These are phyloP conservation scores for Chloroceryle aenea DNA, from an alignment of 2,113 vertebrate genomes.

Conservation along the genomic window DNA sequence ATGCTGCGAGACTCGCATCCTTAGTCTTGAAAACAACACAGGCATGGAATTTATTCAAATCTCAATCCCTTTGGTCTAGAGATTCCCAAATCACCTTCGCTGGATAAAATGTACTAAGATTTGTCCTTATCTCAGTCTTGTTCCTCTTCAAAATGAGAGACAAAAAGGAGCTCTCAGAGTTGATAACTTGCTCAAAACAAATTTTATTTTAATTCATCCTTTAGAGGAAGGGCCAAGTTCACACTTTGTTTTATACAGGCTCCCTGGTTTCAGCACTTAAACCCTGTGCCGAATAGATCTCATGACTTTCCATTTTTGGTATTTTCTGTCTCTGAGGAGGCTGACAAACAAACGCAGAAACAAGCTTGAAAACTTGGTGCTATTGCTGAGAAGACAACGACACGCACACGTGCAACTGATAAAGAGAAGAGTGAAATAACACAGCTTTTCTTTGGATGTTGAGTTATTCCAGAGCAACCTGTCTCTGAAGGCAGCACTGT, in stretches of 20 bases:
- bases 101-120: background rate
- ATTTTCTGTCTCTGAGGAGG: background rate
- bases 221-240: background rate
- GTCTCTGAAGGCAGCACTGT: constrained; percentile 28
- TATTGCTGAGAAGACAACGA: background rate
- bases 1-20: background rate
- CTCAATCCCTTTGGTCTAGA: background rate
- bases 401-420: background rate
- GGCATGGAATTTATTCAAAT: background rate
- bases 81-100: background rate
- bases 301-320: background rate
- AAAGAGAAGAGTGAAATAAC: constrained; percentile 27
- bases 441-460: background rate
- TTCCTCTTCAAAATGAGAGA: background rate
- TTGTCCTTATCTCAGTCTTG: background rate
- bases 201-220: background rate
- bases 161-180: background rate
- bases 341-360: background rate
- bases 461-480: constrained; percentile 64
- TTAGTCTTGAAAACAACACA: background rate
- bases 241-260: background rate
- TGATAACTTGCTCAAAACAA: background rate
- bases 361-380: background rate
- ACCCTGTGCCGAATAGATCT: background rate
- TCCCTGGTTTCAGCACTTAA: background rate